These are phyloP conservation scores for Bombus polaris DNA, from an alignment of 1,140 invertebrate species.

Conservation along the genomic window DNA sequence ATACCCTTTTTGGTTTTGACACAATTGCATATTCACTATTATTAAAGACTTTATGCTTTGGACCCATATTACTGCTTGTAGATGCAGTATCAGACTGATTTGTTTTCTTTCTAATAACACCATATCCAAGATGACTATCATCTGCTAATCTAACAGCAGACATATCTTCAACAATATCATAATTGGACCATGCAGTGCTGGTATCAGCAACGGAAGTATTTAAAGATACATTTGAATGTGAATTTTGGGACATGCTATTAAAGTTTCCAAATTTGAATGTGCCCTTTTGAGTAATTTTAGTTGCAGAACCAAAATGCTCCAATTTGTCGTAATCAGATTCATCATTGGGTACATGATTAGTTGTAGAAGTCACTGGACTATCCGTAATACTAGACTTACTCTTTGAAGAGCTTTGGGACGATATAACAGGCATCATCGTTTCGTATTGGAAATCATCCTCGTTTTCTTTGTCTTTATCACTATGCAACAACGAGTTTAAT, in stretches of 20 bases:
- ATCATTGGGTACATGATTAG: constrained; percentile 71
- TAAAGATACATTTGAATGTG: constrained; percentile 68
- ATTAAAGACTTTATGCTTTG: constrained; percentile 88
- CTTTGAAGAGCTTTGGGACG: constrained; percentile 66
- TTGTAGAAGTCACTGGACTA: constrained; percentile 63
- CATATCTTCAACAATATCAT: constrained; percentile 87
- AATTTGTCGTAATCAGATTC: constrained; percentile 88
- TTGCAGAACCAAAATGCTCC: constrained; percentile 90
- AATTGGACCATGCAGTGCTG: constrained; percentile 84
- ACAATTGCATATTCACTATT: constrained; percentile 91
- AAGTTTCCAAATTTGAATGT: constrained; percentile 84
- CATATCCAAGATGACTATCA: constrained; percentile 90
- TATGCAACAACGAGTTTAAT: constrained; percentile 58
- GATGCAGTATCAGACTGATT: constrained; percentile 80
- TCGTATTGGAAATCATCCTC: constrained; percentile 75
- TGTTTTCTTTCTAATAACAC: constrained; percentile 88
- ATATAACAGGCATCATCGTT: constrained; percentile 68
- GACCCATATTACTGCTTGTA: constrained; percentile 79
- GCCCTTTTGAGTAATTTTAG: constrained; percentile 86
- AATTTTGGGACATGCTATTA: constrained; percentile 55
- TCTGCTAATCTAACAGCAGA: constrained; percentile 87
- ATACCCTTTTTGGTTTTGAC: constrained; percentile 91
- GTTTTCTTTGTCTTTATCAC: constrained; percentile 63
- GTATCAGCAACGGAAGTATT: constrained; percentile 75
- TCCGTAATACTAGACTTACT: constrained; percentile 61